A percentile compares a stretch with the other conserved stretches of the same genome.
These are phyloP conservation scores for Excalfactoria chinensis DNA, from an alignment of 2,113 vertebrate species.

Conservation along the genomic window DNA sequence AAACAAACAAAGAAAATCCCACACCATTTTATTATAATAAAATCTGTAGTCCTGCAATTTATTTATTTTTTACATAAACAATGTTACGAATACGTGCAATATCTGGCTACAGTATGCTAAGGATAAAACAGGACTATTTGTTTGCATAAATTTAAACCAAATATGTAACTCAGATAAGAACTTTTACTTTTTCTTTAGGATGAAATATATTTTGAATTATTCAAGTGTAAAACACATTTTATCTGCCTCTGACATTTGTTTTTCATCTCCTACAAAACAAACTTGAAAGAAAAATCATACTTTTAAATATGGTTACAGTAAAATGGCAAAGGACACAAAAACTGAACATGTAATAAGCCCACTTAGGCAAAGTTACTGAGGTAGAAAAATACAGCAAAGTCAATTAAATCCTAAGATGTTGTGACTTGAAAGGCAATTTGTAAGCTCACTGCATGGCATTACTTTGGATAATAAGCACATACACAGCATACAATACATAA, in stretches of 20 bases:
- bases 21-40: not conserved
- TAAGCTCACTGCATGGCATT: not conserved
- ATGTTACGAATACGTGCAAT: not conserved
- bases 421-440: not conserved
- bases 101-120: not conserved
- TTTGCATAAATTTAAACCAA: not conserved
- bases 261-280: not conserved
- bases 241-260: not conserved
- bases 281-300: not conserved
- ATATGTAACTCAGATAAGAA: not conserved
- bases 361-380: conserved; percentile 4
- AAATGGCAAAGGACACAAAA: not conserved
- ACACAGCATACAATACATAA: not conserved
- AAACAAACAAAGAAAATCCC: not conserved
- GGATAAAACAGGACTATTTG: not conserved
- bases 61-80: not conserved
- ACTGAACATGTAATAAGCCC: not conserved
- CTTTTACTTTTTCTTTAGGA: not conserved
- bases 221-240: not conserved
- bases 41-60: not conserved
- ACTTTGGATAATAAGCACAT: not conserved
- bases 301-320: not conserved
- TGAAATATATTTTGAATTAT: not conserved
- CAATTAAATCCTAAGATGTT: not conserved
- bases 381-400: not conserved